Percentiles rank a stretch among this genome's conserved stretches.
Evolutionary conservation across 2,113 vertebrate species (phyloP).

Genomic region (Leucoraja erinaceus): DNA sequence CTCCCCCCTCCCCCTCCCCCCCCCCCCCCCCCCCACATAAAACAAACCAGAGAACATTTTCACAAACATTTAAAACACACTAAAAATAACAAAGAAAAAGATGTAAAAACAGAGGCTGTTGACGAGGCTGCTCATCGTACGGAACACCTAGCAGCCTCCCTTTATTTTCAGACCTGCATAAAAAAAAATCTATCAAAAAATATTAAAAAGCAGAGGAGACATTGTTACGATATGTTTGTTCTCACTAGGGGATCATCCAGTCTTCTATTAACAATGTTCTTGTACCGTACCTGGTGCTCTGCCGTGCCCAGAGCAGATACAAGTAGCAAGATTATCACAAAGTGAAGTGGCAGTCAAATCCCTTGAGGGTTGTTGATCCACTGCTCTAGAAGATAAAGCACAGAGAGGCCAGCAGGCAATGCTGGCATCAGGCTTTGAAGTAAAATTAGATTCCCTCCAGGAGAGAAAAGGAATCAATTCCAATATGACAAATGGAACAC

Average conservation of each 20-base stretch:
- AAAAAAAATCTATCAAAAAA: not conserved
- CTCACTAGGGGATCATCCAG: not conserved
- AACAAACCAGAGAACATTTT: too few species aligned
- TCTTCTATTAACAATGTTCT: not conserved
- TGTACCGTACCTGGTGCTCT: not conserved
- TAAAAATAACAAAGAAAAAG: too few species aligned
- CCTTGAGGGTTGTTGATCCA: not conserved
- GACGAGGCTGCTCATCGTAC: too few species aligned
- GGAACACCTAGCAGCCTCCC: not conserved
- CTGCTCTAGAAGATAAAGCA: not conserved
- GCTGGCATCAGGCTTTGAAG: not conserved
- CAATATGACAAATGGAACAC: not conserved
- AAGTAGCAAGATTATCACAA: not conserved
- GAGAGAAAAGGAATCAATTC: not conserved
- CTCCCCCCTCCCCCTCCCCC: too few species aligned
- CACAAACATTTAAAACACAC: too few species aligned
- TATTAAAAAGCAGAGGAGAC: not conserved
- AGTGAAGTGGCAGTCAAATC: not conserved
- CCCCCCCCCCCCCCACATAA: too few species aligned
- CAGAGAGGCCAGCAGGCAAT: not conserved
- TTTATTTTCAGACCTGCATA: not conserved
- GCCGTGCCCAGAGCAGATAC: not conserved
- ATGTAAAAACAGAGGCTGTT: too few species aligned
- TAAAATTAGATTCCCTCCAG: not conserved
- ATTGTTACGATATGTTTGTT: not conserved